These are phyloP conservation scores for Harmothoe impar DNA, from an alignment of 2,888 invertebrate genomes.

Conservation along the genomic window DNA sequence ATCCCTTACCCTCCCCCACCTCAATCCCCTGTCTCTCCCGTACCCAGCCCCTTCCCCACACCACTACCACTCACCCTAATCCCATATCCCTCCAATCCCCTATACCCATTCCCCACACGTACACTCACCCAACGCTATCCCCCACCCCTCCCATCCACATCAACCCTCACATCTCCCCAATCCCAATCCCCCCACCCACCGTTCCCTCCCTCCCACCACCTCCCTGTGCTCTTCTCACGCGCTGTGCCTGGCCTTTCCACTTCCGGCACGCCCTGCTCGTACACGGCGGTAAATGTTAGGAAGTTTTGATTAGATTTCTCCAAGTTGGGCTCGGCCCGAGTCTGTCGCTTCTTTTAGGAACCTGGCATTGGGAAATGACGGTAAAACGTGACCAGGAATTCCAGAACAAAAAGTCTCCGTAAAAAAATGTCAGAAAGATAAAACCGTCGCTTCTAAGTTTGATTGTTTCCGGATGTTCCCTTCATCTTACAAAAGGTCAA, in stretches of 20 bases:
- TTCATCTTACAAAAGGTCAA: neutral
- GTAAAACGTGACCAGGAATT: constrained; percentile 6
- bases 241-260: constrained; percentile 45
- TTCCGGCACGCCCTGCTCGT: constrained; percentile 16
- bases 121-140: too few relatives aligned
- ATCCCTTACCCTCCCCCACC: too few relatives aligned
- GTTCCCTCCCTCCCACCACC: too few relatives aligned
- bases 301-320: constrained; percentile 47
- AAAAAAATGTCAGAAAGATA: constrained; percentile 25
- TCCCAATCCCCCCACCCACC: too few relatives aligned
- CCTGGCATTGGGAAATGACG: neutral
- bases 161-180: too few relatives aligned
- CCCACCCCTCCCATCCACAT: too few relatives aligned
- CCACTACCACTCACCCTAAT: too few relatives aligned
- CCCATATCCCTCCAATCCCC: too few relatives aligned
- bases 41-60: too few relatives aligned
- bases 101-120: too few relatives aligned
- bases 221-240: neutral
- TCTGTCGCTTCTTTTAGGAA: neutral
- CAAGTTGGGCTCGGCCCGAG: neutral
- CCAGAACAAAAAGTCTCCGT: neutral
- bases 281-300: constrained; percentile 15
- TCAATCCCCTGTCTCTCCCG: too few relatives aligned
- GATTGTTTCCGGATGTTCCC: constrained; percentile 7
- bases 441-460: neutral